Conservation (phyloP, 2,888 invertebrate genomes). For the Galeopsomyia nigrocyanea region DNA sequence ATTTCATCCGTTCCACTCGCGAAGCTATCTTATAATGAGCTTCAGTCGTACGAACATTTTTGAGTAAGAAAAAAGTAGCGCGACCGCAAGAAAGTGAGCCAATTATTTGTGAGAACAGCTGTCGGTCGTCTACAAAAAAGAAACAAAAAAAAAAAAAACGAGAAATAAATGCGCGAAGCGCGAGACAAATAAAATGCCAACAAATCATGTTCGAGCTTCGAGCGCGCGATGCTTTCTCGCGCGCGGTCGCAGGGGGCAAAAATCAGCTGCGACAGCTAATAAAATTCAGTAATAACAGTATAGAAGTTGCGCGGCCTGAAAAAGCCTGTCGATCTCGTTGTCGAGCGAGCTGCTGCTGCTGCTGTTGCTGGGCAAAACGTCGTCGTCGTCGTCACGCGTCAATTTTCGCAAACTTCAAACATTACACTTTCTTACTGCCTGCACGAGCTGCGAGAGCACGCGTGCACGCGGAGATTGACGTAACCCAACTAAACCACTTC, state of each 20-base stretch:
- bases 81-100: no score
- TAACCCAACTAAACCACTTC: slow-evolving; percentile 40
- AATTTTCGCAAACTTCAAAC: slow-evolving; percentile 46
- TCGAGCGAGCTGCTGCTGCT: no score
- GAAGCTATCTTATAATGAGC: no score
- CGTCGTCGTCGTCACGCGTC: no score
- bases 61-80: no score
- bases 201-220: slow-evolving; percentile 33
- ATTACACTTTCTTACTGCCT: slow-evolving; percentile 43
- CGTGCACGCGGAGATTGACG: slow-evolving; percentile 25
- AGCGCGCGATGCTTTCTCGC: slow-evolving; percentile 1
- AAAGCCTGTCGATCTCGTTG: slow-evolving; percentile 43
- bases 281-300: slow-evolving; percentile 43
- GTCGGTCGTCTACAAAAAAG: no score
- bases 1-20: no score
- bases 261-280: slow-evolving; percentile 37
- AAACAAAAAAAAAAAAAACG: no score
- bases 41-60: no score
- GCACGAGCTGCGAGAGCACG: not conserved
- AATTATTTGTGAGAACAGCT: no score
- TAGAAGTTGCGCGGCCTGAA: slow-evolving; percentile 6
- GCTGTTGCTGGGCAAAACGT: slow-evolving; percentile 28
- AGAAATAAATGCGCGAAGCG: not conserved
- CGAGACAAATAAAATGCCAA: slow-evolving; percentile 16
- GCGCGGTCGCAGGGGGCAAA: slow-evolving; percentile 9